phyloP scores from a whole-genome alignment of 2,797 vertebrate genomes.

The Mormyrops boulengeri region DNA sequence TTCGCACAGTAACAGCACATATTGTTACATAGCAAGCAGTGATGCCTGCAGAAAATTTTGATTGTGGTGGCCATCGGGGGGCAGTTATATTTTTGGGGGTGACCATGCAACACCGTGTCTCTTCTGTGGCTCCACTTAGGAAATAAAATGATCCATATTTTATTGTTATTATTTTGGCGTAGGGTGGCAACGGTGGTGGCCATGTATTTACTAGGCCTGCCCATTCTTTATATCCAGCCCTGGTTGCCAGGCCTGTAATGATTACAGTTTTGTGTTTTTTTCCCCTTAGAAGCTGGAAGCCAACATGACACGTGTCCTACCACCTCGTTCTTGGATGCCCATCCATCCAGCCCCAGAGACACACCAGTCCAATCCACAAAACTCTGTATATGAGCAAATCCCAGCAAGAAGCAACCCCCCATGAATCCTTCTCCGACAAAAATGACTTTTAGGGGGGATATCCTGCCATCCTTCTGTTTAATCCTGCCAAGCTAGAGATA shows the following conservation, averaged over 20 bases:
- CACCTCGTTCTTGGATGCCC: not conserved
- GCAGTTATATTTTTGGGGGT: not conserved
- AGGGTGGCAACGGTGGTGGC: not conserved
- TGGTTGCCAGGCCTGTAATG: not conserved
- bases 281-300: not conserved
- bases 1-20: not conserved
- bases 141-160: not conserved
- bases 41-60: not conserved
- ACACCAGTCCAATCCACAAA: not conserved
- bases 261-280: not conserved
- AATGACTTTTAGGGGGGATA: not conserved
- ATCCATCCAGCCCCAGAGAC: slow-evolving; percentile 15
- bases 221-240: not conserved
- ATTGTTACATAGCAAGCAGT: not conserved
- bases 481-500: not conserved
- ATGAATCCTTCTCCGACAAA: not conserved
- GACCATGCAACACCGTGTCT: not conserved
- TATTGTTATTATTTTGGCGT: not conserved
- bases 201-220: not conserved
- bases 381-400: slow-evolving; percentile 43
- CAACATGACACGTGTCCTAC: not conserved
- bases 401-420: slow-evolving; percentile 25
- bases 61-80: not conserved
- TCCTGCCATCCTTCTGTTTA: not conserved
- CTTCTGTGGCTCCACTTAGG: not conserved